Evolutionary conservation across 2,888 invertebrate species (phyloP), one percentile per base, ranked within the genome.

Genomic region (Odontocerum albicorne): DNA sequence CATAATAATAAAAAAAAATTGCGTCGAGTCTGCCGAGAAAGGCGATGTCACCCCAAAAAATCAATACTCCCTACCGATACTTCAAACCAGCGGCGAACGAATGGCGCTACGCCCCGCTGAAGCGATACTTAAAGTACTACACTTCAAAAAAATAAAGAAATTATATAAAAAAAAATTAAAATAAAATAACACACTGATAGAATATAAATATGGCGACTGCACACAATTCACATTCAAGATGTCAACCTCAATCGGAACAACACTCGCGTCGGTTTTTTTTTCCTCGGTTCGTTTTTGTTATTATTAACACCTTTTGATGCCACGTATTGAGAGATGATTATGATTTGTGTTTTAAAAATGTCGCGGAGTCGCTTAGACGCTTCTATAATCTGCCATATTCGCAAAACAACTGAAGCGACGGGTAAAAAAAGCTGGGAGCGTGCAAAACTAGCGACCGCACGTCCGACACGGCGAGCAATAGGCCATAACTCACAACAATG

Each of bases 11-110:
- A 7, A 27, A 7, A 16, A 10, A 12, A 38, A 22, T 38, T 27
- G 38, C 49, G 27, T 16, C 19, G 33, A 32, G 35, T 35, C 45
- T 36, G 35, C 44, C n/a, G n/a, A n/a, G n/a, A n/a, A n/a, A n/a
- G 20, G 45, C 51, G 27, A 22, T 44, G 51, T 52, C 52, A 52
- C 52, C 44, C 36, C 31, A 27, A 45, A 35, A 45, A 50, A 52
- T 52, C 52, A 45, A 52, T 45, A 38, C 42, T 27, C 44, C 19
- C 51, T 21, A 36, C 52, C 52, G 38, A 52, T 45, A 38, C 42
- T 27, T 36, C 19, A 43, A 20, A 36, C 52, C 45, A 38, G 42
- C 49, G 15, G 22, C 17, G 47, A 22, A 38, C 15, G 36, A 20
- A 31, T 15, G 43, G 50, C 36, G 45, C 44, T 45, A 27, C 45